Evolutionary conservation across 2,113 vertebrate species (phyloP).

Genomic region (Sus scrofa): DNA sequence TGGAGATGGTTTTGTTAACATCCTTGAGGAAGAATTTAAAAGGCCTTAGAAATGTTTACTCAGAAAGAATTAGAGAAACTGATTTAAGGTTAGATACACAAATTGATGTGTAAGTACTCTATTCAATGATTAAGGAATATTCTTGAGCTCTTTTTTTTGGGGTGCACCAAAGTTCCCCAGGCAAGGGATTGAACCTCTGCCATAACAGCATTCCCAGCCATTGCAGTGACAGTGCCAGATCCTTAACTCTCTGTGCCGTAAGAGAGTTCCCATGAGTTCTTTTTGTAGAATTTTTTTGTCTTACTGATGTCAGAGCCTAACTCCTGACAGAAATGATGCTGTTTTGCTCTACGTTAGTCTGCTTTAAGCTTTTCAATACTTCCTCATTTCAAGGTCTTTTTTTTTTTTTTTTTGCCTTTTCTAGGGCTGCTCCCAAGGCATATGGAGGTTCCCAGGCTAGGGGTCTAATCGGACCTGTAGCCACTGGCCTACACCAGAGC

Average conservation of each 20-base stretch:
- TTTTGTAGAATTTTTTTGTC: background rate
- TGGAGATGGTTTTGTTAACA: background rate
- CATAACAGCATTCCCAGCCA: too few relatives aligned
- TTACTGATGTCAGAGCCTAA: slow-evolving; percentile 18
- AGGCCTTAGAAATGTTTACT: background rate
- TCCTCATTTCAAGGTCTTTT: background rate
- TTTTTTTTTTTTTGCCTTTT: too few relatives aligned
- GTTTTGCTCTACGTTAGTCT: background rate
- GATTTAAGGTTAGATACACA: background rate
- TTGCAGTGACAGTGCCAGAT: too few relatives aligned
- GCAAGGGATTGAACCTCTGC: too few relatives aligned
- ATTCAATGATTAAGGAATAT: slow-evolving; percentile 29
- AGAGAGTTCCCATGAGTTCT: background rate
- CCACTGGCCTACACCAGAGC: too few relatives aligned
- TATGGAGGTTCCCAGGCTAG: too few relatives aligned
- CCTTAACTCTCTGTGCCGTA: too few relatives aligned
- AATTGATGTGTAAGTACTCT: background rate
- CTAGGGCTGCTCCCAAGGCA: too few relatives aligned
- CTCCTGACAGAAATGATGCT: background rate
- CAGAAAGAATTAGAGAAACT: slow-evolving; percentile 27
- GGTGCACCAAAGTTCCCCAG: too few relatives aligned
- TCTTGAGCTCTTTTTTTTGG: background rate
- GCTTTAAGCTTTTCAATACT: background rate
- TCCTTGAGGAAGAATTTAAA: slow-evolving; percentile 7
- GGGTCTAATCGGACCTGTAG: too few relatives aligned